Evolutionary conservation across 2,888 invertebrate genomes (phyloP), one percentile per base, ranked within the genome.

Genomic region (Himalopsyche tibetana): DNA sequence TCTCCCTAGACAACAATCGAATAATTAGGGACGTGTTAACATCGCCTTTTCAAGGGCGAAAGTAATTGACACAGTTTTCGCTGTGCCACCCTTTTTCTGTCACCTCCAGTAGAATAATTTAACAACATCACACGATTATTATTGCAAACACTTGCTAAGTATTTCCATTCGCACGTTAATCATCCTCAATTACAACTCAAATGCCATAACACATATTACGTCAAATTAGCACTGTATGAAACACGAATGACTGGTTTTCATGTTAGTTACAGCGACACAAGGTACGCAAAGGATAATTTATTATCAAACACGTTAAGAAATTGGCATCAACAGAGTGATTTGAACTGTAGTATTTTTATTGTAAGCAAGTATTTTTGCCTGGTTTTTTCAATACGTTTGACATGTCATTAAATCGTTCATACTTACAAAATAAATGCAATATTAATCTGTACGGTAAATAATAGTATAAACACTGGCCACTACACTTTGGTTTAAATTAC

Each of bases 201-300:
- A 63, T 28, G 63, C 63, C 28, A 5, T 11, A 19, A 63, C 28
- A 9, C 63, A 28, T 56, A 56, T 56, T 17, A 63, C 63, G 63
- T 19, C 63, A 63, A 63, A 63, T 63, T 63, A 63, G 28, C 19
- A 63, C 63, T 19, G 8, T 63, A 63, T 19, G 63, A 19, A 63
- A 63, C 63, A 19, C 19, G 63, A 63, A 63, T 63, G 63, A 63
- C 63, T 19, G 63, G 63, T 63, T 63, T 63, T 19, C 63, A 56
- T 17, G 28, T 19, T 9, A 63, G 28, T 63, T 63, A 28, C 63
- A 19, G 19, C n/a, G 8, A 19, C 56, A 17, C 8, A 19, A 6
- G 8, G 17, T 9, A 63, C 63, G 19, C 4, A 63, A 19, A 63
- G 63, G 5, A 19, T 19, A 63, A 63, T 19, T 19, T 19, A 63